Evolutionary conservation across 2,797 vertebrate species (phyloP).

Genomic region (Apodemus agrarius): DNA sequence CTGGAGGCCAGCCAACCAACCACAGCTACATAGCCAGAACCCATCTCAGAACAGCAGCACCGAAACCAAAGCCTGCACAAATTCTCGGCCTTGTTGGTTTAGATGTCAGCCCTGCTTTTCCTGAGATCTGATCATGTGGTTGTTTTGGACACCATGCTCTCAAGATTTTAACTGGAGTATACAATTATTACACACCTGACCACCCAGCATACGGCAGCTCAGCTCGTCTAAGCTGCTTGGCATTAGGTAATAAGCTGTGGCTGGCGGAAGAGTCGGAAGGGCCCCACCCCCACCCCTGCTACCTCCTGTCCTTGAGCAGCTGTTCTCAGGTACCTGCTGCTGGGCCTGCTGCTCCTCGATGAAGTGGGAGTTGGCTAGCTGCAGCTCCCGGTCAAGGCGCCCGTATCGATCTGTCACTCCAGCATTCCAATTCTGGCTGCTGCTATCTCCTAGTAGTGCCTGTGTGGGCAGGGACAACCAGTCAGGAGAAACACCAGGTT

Average conservation of each 20-base stretch:
- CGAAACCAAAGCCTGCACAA: not conserved
- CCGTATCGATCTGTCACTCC: slow-evolving; percentile 89
- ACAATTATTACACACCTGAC: not conserved
- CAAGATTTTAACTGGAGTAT: not conserved
- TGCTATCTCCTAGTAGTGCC: slow-evolving; percentile 91
- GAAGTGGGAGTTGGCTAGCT: slow-evolving; percentile 95
- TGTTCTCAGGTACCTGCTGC: slow-evolving; percentile 92
- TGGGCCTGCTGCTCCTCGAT: slow-evolving; percentile 96
- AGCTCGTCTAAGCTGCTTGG: not conserved
- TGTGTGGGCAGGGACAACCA: slow-evolving; percentile 72
- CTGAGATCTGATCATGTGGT: not conserved
- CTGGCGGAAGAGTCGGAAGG: not conserved
- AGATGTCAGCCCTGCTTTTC: slow-evolving; percentile 12
- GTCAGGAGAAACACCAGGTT: not conserved
- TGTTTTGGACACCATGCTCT: not conserved
- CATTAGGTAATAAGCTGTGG: not conserved
- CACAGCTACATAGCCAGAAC: not conserved
- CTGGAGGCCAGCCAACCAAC: not conserved
- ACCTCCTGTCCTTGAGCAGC: rapidly evolving
- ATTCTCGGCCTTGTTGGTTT: not conserved
- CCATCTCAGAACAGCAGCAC: not conserved
- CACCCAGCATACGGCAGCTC: not conserved
- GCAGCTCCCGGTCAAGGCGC: slow-evolving; percentile 92
- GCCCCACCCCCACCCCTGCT: not conserved
- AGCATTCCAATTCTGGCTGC: slow-evolving; percentile 91